Evolutionary conservation across 2,888 invertebrate species (phyloP).

Genomic region (Gymnoscelis rufifasciata): DNA sequence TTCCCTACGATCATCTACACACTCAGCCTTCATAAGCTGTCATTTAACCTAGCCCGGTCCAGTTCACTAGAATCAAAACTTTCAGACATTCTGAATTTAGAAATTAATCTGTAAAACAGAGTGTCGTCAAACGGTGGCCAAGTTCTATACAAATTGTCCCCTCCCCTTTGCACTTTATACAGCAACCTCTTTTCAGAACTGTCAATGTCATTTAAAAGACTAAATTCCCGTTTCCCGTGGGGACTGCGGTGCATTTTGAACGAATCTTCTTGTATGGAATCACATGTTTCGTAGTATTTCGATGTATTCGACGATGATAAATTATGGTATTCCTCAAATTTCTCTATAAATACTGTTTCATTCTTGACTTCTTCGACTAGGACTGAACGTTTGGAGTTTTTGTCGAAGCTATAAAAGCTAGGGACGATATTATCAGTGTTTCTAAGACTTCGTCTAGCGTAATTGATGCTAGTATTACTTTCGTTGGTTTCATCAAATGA

Average conservation of each 20-base stretch:
- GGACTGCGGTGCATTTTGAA: neutral
- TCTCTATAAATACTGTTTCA: constrained; percentile 4
- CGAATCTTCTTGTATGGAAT: constrained; percentile 13
- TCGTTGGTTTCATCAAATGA: constrained; percentile 59
- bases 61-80: constrained; percentile 66
- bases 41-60: constrained; percentile 36
- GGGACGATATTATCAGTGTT: constrained; percentile 48
- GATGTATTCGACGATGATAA: constrained; percentile 36
- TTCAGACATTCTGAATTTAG: constrained; percentile 66
- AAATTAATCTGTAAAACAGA: constrained; percentile 59
- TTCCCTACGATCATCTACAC: too few relatives aligned
- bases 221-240: neutral
- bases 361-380: constrained; percentile 11
- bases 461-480: constrained; percentile 21
- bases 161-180: constrained; percentile 40
- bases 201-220: constrained; percentile 7
- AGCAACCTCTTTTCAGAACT: constrained; percentile 37
- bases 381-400: constrained; percentile 11
- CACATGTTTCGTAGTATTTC: constrained; percentile 31
- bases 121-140: constrained; percentile 71
- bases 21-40: constrained; percentile 25
- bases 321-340: constrained; percentile 24
- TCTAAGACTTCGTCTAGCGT: constrained; percentile 19
- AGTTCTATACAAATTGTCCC: constrained; percentile 42
- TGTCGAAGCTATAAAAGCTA: constrained; percentile 47